phyloP scores from a whole-genome alignment of 2,888 invertebrate genomes.

The Kryphioiulus occultus region DNA sequence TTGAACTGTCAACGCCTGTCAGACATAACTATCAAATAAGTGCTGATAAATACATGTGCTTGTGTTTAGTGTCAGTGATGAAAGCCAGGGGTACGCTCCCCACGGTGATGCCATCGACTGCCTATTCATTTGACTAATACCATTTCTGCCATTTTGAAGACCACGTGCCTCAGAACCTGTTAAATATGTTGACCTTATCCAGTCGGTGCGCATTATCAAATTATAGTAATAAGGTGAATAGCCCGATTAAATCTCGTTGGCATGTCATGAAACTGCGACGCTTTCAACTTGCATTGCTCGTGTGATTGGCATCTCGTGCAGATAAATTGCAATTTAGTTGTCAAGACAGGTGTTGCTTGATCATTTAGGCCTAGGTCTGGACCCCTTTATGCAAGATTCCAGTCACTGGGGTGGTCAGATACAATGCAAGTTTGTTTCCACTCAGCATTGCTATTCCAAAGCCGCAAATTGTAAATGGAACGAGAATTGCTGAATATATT shows the following conservation, averaged over 20 bases:
- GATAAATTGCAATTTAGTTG: neutral
- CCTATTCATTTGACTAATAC: neutral
- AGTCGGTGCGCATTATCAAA: neutral
- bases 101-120: constrained; percentile 21
- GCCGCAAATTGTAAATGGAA: no score
- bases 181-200: neutral
- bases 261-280: neutral
- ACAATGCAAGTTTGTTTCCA: neutral
- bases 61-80: neutral
- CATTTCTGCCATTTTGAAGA: neutral
- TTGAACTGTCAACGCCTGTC: constrained; percentile 32
- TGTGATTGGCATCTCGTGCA: neutral
- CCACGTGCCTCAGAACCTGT: constrained; percentile 28
- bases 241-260: constrained; percentile 20
- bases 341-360: constrained; percentile 20
- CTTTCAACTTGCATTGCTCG: neutral
- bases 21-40: neutral
- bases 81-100: neutral
- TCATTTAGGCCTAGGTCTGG: neutral
- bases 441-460: neutral
- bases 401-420: neutral
- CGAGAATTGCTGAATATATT: neutral
- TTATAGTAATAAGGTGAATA: constrained; percentile 40
- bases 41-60: neutral
- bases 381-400: neutral